Evolutionary conservation across 2,888 invertebrate species (phyloP), one percentile per base, ranked within the genome.

Genomic region (Cephus pulcher): DNA sequence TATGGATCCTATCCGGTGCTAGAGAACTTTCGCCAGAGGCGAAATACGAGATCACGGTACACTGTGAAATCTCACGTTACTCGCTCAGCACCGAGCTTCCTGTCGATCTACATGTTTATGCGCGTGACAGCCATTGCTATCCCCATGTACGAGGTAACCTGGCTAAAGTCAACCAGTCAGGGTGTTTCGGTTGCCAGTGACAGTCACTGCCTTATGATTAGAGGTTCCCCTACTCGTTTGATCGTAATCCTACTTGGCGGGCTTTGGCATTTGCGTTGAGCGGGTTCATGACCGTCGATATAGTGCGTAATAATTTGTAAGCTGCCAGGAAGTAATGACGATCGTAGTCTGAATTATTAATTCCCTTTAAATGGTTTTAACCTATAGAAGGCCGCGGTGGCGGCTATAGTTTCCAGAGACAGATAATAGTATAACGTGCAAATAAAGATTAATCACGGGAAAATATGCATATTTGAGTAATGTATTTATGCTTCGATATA

Each of bases 11-110:
- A 56, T 56, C 56, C 56, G 56, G 23, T 15, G 56, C 56, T 23
- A 23, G 56, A 56, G 56, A 56, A 56, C 90, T 0, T 89, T 91
- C 69, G 93, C 93, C 56, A 56, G 56, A 56, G 56, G 23, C 56
- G 56, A 56, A 56, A 56, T 56, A 56, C 56, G 56, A 23, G 56
- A 56, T 56, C 56, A 56, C 23, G 23, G 56, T 23, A 56, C 56
- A 56, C 56, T 56, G 56, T 56, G 56, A 56, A 56, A 56, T 56
- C 56, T 56, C 56, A 56, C 9, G 56, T 56, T 56, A 56, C 56
- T 23, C 56, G 56, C 56, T 23, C 23, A 56, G 56, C 56, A 56
- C 56, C 56, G 56, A 56, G 23, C 23, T 56, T 56, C 56, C 56
- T 56, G 56, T 56, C 56, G 56, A 56, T 56, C 56, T 56, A 56